Evolutionary conservation across 1,140 invertebrate species (phyloP).

Genomic region (Drosophila varians): DNA sequence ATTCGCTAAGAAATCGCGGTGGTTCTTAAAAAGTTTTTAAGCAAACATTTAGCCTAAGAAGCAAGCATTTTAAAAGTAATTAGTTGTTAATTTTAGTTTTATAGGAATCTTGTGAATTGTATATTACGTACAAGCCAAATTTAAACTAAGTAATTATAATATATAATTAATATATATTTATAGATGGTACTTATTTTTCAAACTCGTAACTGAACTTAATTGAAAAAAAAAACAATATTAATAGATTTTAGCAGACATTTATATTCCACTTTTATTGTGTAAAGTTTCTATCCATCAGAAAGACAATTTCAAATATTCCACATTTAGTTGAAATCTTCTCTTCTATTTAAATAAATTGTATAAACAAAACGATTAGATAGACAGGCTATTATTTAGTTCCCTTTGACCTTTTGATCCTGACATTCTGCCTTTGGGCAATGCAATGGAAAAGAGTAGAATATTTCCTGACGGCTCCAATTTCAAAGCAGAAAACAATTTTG

Average conservation of each 20-base stretch:
- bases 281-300: too few species aligned
- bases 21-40: conserved; percentile 7
- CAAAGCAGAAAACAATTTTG: conserved; percentile 28
- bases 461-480: conserved; percentile 17
- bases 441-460: conserved; percentile 2
- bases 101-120: conserved; percentile 22
- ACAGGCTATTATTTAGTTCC: background rate
- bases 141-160: background rate
- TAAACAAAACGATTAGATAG: background rate
- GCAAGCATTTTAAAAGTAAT: conserved; percentile 50
- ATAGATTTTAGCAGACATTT: background rate
- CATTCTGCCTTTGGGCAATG: background rate
- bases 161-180: too few species aligned
- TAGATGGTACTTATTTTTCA: background rate
- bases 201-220: background rate
- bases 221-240: too few species aligned
- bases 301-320: background rate
- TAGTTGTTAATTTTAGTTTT: conserved; percentile 4
- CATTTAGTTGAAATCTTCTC: background rate
- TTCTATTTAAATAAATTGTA: background rate
- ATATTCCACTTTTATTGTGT: background rate
- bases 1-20: conserved; percentile 24
- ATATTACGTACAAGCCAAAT: background rate
- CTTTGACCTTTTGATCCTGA: background rate
- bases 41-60: conserved; percentile 28